Conservation (phyloP, 2,888 invertebrate species). For the Saturnia japonica region DNA sequence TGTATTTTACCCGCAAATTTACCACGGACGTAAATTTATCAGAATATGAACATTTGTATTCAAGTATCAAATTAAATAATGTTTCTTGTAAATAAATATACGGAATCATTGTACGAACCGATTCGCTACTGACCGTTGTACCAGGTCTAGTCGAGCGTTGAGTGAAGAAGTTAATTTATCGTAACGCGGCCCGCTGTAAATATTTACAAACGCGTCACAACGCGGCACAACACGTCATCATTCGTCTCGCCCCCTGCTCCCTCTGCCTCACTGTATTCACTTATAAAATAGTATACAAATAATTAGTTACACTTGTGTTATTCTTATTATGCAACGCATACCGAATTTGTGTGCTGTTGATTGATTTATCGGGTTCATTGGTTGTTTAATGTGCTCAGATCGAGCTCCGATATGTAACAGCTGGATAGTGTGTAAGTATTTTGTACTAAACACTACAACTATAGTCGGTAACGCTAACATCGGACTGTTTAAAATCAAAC, state of each 20-base stretch:
- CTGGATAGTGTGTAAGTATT: not conserved
- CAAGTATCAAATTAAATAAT: not conserved
- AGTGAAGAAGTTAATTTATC: not conserved
- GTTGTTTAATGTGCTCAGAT: slow-evolving; percentile 10
- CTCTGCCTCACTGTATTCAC: not conserved
- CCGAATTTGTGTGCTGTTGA: not conserved
- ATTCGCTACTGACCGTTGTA: not conserved
- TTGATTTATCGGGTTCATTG: slow-evolving; percentile 8
- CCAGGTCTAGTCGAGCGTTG: not conserved
- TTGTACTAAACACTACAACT: not conserved
- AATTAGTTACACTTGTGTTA: not conserved
- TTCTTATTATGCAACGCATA: slow-evolving; percentile 4
- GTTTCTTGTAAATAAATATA: not conserved
- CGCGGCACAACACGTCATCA: not conserved
- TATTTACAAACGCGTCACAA: not conserved
- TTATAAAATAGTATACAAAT: slow-evolving; percentile 2
- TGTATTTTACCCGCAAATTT: too few relatives aligned
- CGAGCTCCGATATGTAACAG: slow-evolving; percentile 4
- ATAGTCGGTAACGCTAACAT: not conserved
- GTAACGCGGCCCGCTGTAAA: not conserved
- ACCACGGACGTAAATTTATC: too few relatives aligned
- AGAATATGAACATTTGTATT: too few relatives aligned
- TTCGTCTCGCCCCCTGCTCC: too few relatives aligned
- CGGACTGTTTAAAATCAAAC: not conserved
- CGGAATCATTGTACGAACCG: not conserved